These are phyloP conservation scores for Semicossyphus pulcher DNA, from an alignment of 2,113 vertebrate species.

Conservation along the genomic window DNA sequence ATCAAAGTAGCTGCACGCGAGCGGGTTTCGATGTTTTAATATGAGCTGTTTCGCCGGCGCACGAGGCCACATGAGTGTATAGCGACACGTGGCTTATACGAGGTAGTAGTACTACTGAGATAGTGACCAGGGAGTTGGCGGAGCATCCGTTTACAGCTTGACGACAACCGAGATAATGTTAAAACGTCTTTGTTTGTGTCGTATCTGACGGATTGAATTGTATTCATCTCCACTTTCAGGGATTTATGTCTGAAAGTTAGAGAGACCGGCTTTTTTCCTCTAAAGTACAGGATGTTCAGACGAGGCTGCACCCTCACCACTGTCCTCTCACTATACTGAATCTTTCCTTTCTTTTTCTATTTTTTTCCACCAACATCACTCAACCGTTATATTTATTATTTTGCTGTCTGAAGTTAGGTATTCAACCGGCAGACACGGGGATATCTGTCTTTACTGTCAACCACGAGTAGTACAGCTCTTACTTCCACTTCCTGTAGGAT, in stretches of 20 bases:
- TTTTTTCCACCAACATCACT: too few species aligned
- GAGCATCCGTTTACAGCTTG: neutral
- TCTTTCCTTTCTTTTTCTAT: accelerated
- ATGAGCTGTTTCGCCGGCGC: neutral
- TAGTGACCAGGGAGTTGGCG: conserved; percentile 11
- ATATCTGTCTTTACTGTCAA: neutral
- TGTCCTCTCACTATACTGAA: neutral
- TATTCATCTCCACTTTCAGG: neutral
- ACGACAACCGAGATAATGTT: accelerated
- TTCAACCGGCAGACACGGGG: accelerated
- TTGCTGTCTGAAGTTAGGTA: too few species aligned
- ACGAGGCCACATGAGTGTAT: conserved; percentile 45
- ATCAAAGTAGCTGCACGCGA: accelerated
- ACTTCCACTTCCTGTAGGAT: too few species aligned
- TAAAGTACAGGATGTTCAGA: conserved; percentile 35
- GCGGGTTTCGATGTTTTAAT: neutral
- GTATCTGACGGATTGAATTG: neutral
- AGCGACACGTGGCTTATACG: conserved; percentile 70
- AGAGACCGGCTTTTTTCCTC: neutral
- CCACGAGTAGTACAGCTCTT: too few species aligned
- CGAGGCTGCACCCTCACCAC: neutral
- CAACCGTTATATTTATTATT: too few species aligned
- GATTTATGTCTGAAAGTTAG: neutral
- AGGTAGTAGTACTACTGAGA: conserved; percentile 24
- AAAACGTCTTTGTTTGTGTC: neutral